These are phyloP conservation scores for Gasterosteus aculeatus DNA, from an alignment of 2,113 vertebrate species.

Conservation along the genomic window DNA sequence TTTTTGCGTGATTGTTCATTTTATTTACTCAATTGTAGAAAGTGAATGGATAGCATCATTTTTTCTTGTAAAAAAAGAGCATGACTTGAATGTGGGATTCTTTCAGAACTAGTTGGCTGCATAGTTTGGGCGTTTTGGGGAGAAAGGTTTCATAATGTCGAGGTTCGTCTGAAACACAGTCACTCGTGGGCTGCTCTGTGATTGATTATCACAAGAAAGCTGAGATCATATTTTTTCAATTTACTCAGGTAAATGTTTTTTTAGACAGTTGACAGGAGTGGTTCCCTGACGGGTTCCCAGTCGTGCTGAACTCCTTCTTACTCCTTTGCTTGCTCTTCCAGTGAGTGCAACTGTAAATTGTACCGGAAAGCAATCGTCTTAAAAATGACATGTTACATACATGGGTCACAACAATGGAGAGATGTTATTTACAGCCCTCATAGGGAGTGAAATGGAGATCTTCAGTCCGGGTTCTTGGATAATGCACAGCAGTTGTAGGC, in stretches of 20 bases:
- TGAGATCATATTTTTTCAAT: neutral
- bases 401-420: conserved; percentile 9
- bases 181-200: neutral
- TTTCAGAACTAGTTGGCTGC: neutral
- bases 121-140: conserved; percentile 1
- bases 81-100: conserved; percentile 9
- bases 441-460: conserved; percentile 44
- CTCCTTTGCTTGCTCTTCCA: conserved; percentile 21
- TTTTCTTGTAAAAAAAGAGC: neutral
- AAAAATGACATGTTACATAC: neutral
- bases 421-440: conserved; percentile 41
- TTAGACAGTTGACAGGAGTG: conserved; percentile 17
- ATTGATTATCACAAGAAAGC: neutral
- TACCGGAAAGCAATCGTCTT: conserved; percentile 5
- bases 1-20: conserved; percentile 30
- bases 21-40: conserved; percentile 27
- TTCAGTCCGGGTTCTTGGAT: conserved; percentile 7
- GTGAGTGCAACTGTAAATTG: conserved; percentile 8
- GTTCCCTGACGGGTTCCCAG: conserved; percentile 23
- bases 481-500: conserved; percentile 4
- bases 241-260: conserved; percentile 50
- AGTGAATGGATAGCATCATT: conserved; percentile 13
- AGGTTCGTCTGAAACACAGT: neutral
- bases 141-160: conserved; percentile 15
- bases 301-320: conserved; percentile 27